A percentile compares a stretch with the other conserved stretches of the same genome.
phyloP scores from a whole-genome alignment of 2,888 invertebrate species.

The Loripinus fragilis region DNA sequence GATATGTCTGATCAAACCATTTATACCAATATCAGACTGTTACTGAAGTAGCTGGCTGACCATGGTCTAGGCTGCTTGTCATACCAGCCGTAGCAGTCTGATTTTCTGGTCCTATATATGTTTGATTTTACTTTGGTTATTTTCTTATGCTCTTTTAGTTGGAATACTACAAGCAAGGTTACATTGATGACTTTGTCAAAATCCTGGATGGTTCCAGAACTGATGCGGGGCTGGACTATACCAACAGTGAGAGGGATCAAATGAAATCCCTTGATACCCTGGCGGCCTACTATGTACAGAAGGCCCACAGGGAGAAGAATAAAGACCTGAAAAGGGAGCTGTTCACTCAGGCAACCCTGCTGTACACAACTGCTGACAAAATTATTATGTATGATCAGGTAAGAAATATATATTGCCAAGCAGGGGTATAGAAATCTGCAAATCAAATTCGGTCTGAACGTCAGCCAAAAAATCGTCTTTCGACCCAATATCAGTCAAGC shows the following conservation, averaged over 20 bases:
- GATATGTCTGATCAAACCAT: too few relatives aligned
- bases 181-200: conserved; percentile 96
- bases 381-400: conserved; percentile 99
- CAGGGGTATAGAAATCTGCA: too few relatives aligned
- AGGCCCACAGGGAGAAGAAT: conserved; percentile 93
- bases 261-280: conserved; percentile 99
- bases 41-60: too few relatives aligned
- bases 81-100: too few relatives aligned
- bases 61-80: too few relatives aligned
- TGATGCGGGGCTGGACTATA: conserved; percentile 82
- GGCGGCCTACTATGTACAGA: conserved; percentile 98
- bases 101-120: too few relatives aligned
- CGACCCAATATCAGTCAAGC: too few relatives aligned
- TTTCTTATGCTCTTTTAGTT: too few relatives aligned
- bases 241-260: conserved; percentile 97
- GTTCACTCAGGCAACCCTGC: conserved; percentile 94
- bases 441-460: too few relatives aligned
- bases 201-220: conserved; percentile 94
- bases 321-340: conserved; percentile 96
- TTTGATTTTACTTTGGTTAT: too few relatives aligned
- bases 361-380: conserved; percentile 99
- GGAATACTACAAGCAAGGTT: conserved; percentile 97
- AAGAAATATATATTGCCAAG: conserved; percentile 63
- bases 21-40: too few relatives aligned
- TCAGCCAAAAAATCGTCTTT: too few relatives aligned